Base-by-base conservation (phyloP, 2,888 invertebrate genomes). In the Agrotis exclamationis region DNA sequence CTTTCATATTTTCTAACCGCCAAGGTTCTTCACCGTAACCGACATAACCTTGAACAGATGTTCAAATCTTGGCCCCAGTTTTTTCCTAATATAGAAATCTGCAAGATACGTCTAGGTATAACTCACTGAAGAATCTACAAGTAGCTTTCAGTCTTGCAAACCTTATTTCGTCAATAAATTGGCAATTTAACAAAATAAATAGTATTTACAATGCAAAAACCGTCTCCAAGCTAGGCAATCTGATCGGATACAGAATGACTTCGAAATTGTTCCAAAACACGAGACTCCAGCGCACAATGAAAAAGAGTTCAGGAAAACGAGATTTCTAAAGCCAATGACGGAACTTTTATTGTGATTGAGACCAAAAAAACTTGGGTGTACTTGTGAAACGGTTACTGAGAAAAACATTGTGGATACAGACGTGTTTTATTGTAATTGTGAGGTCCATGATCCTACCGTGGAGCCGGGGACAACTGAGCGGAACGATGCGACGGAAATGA, bases 341-440 rank as follows among this genome's bases (percentile, higher is more conserved):
- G 65, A 63, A 63, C 66, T 47, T 80, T 50, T 57, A 74, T 69
- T 56, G 50, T 63, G 57, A 77, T 22, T 33, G 69, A 24, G 39
- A 60, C 14, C 62, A 54, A 67, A 80, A 79, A 79, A 79, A 59
- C 64, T 76, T 45, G 57, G 62, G 22, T 67, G 71, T 76, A 71
- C 64, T 75, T 63, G 64, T 70, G 63, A 51, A 76, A 80, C 51
- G 64, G 77, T 76, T 71, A 68, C 71, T 63, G 51, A 81, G 71
- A 79, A 79, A 79, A 79, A 81, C 77, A 58, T 71, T 76, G 79
- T 79, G 67, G 70, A 47, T 50, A 53, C 53, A 70, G 77, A 71
- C 67, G 76, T 76, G 65, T 81, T 81, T 80, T 71, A 76, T 81
- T 77, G 71, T 81, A 71, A 75, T 63, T 65, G 54, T 68, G 77